Evolutionary conservation across 2,113 vertebrate genomes (phyloP), one percentile per base, ranked within the genome.

Genomic region (Oophaga pumilio): DNA sequence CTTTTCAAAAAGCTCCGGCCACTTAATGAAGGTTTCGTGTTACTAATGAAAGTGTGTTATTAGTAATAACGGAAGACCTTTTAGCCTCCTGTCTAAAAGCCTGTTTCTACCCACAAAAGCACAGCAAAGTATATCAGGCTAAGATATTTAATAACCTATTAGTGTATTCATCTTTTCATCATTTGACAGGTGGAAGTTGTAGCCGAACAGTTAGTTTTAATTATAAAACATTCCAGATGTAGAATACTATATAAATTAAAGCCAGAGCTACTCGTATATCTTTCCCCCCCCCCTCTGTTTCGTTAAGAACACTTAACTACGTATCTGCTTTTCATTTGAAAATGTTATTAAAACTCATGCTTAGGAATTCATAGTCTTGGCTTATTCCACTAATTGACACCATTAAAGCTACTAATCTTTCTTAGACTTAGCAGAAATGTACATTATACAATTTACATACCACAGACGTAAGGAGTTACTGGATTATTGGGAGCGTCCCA

Each of bases 151-250:
- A 96, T 96, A 97, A 96, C 95, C 96, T 97, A 98, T 98, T 99
- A 97, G 96, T 95, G 95, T 96, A 96, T 98, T 97, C 96, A 96
- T 98, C 97, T 97, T 97, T 97, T 97, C 96, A 97, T 96, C 96
- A 93, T 98, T 97, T 98, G 97, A 98, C 97, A 99, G 98, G 97
- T 99, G 97, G 97, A 99, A 98, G 96, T 97, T 97, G 96, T 97
- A 97, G 96, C 95, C 95, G 95, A 95, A 95, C 97, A 97, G 97
- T 98, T 97, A 96, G 96, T 97, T 98, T 98, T 98, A 99, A 99
- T 99, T 98, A 97, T 99, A 99, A 99, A 95, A 96, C 96, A 97
- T 97, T 97, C 97, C 97, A 99, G 97, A 99, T 99, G 98, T 97
- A 96, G 95, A 97, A 95, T 93, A 95, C 95, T 91, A 91, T 94